Base-by-base conservation (phyloP, 2,113 vertebrate genomes). In the Alectura lathami region DNA sequence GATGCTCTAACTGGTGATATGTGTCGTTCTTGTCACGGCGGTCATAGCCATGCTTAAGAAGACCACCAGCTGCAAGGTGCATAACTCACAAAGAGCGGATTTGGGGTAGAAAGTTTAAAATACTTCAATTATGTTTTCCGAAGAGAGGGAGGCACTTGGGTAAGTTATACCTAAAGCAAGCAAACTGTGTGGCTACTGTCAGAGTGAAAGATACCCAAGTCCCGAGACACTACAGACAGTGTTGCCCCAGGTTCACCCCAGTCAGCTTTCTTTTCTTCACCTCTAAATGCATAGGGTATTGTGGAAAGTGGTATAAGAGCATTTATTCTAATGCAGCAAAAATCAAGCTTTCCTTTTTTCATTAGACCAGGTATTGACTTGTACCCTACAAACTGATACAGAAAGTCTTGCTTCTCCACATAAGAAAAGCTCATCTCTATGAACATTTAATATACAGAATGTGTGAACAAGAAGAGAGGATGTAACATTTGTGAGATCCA, bases 401-500 rank as follows among this genome's bases (percentile, higher is more conserved):
- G 79, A 62, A 45, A 67, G 29, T 23, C 32, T 60, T 64, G 53
- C 68, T 87, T 94, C 67, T 92, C 50, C 30, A 63, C 66, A 69
- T 47, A 47, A 62, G 72, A 76, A 85, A 40, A 45, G 29, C 51
- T 38, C 15, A 20, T 95, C 86, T 90, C 82, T 86, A 72, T 42
- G 88, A 96, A 34, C 50, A 48, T 17, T 34, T 82, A 53, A 80
- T 92, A 73, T 93, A 94, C 67, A 84, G 89, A 93, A 92, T 3
- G 7, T 80, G 92, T 84, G 79, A 96, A 94, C 87, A 66, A 88
- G 86, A 78, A 76, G 83, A 94, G 73, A 36, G 92, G 78, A 95
- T 96, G 93, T 91, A 93, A 94, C 94, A 95, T 96, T 92, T 96
- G 92, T 96, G 93, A 93, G 93, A 96, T 78, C 36, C 76, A 89